Evolutionary conservation across 2,113 vertebrate genomes (phyloP).

Genomic region (Pelusios castaneus): DNA sequence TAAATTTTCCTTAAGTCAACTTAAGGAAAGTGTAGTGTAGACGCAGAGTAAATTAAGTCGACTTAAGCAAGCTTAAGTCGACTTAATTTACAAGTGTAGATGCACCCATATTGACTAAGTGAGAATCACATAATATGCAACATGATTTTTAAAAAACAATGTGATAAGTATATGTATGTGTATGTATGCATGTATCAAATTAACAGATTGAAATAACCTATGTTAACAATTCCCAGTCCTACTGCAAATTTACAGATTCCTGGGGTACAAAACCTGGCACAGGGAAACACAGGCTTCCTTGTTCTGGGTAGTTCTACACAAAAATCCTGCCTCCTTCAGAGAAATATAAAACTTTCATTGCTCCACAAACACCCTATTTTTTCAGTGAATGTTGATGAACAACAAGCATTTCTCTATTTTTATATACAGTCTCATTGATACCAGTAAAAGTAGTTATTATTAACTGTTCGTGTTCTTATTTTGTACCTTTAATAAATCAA

Average conservation of each 20-base stretch:
- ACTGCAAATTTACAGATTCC: conserved; percentile 72
- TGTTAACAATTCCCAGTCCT: conserved; percentile 73
- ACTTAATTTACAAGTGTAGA: no score
- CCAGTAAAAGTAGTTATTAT: not conserved
- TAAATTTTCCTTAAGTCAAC: no score
- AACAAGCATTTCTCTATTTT: conserved; percentile 14
- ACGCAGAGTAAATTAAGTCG: no score
- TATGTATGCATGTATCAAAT: conserved; percentile 68
- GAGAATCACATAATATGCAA: conserved; percentile 35
- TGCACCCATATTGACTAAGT: conserved; percentile 6
- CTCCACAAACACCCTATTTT: conserved; percentile 41
- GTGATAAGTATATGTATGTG: conserved; percentile 50
- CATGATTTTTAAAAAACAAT: conserved; percentile 1
- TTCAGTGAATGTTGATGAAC: not conserved
- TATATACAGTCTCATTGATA: not conserved
- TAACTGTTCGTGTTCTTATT: not conserved
- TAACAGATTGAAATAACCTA: conserved; percentile 68
- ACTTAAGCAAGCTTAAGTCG: no score
- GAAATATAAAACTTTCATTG: conserved; percentile 55
- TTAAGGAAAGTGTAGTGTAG: no score
- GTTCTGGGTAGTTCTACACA: conserved; percentile 55
- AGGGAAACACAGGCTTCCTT: conserved; percentile 71
- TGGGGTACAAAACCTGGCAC: conserved; percentile 44
- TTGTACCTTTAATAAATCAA: not conserved
- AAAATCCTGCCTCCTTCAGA: conserved; percentile 46